Conservation (phyloP, 2,888 invertebrate species). For the Hypolimnas misippus region DNA sequence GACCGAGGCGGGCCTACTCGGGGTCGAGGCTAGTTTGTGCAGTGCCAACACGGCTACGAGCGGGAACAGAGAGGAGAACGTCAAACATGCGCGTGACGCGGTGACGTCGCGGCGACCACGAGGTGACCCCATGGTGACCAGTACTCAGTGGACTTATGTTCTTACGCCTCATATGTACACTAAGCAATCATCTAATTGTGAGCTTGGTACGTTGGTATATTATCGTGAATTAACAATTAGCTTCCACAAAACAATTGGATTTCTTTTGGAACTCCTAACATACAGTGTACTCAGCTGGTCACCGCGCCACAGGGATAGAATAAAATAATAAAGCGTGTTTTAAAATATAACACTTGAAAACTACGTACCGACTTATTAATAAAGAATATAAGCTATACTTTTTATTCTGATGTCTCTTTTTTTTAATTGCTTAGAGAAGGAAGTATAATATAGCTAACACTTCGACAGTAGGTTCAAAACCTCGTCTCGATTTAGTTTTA, state of each 20-base stretch:
- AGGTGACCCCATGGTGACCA: not conserved
- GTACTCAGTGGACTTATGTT: no score
- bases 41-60: constrained; percentile 83
- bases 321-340: not conserved
- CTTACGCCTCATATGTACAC: no score
- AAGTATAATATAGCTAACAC: no score
- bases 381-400: not conserved
- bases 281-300: not conserved
- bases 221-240: no score
- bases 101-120: not conserved
- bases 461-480: not conserved
- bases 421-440: not conserved
- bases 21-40: constrained; percentile 62
- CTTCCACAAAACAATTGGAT: no score
- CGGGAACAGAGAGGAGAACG: constrained; percentile 48
- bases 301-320: not conserved
- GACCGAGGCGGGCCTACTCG: constrained; percentile 49
- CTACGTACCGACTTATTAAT: not conserved
- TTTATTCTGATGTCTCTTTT: not conserved
- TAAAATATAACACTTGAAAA: not conserved
- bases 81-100: constrained; percentile 30
- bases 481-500: no score
- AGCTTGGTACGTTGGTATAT: no score
- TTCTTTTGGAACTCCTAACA: not conserved
- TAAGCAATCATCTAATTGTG: no score